Base-by-base conservation (phyloP, 2,888 invertebrate genomes). In the Dryococelus australis region DNA sequence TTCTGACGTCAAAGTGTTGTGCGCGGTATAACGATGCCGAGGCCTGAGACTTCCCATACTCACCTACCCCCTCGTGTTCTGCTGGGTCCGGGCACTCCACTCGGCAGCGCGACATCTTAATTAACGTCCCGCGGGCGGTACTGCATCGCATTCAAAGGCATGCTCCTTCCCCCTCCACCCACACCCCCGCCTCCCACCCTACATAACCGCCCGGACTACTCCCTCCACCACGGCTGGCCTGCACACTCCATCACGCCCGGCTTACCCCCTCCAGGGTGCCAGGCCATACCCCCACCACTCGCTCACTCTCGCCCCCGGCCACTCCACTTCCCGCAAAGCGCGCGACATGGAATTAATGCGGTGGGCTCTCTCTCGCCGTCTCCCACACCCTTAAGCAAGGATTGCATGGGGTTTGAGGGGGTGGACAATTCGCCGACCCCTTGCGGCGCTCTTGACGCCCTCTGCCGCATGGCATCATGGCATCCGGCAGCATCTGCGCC, bases 91-190 rank as follows among this genome's bases (percentile, higher is more conserved):
- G 65, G 20, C 24, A 65, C 65, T 20, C 65, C 24, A n/a, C 28
- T 27, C 81, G 26, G 27, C 27, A 27, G 27, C 9, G 24, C 27
- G 16, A 20, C 43, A 84, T 35, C 84, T 43, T 43, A 43, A 35
- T 43, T 1, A 35, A 35, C 28, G 43, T n/a, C 28, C 84, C 28
- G 24, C 84, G 35, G 20, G 84, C 84, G 35, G 16, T 16, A n/a
- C 43, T n/a, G 28, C 84, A 43, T 43, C 35, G 84, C 43, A 84
- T 35, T 35, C 35, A 43, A 43, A 43, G 84, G 84, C 35, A 43
- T 27, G 65, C 10, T 43, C 84, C 84, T n/a, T 84, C 13, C 84
- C 84, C 28, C 35, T 84, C 35, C 84, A 10, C n/a, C n/a, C n/a
- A n/a, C n/a, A n/a, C n/a, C n/a, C n/a, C n/a, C n/a, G n/a, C n/a